phyloP scores from a whole-genome alignment of 2,797 vertebrate genomes.

The Spea hammondii region DNA sequence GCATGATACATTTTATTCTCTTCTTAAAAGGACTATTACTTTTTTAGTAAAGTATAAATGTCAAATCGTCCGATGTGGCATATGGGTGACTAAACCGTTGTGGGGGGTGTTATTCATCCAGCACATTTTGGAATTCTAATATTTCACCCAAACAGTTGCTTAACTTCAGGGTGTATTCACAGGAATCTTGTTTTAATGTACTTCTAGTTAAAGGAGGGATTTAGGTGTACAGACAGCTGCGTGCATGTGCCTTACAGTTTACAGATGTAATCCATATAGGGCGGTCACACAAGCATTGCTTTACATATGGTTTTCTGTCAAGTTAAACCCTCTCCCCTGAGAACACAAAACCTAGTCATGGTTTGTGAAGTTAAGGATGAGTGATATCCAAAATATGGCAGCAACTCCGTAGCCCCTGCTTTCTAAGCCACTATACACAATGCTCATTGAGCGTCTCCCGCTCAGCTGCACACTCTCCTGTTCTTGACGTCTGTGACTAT shows the following conservation, averaged over 20 bases:
- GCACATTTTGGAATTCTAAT: no score
- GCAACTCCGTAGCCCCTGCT: neutral
- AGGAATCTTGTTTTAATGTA: neutral
- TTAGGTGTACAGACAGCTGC: neutral
- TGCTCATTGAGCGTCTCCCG: slow-evolving; percentile 4
- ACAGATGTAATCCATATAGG: slow-evolving; percentile 17
- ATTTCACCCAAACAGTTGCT: no score
- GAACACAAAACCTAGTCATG: neutral
- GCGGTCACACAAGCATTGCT: neutral
- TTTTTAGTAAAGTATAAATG: no score
- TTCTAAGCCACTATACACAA: slow-evolving; percentile 6
- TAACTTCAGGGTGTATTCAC: no score
- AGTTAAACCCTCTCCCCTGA: neutral
- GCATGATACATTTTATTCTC: no score
- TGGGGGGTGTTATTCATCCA: no score
- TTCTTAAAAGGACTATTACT: no score
- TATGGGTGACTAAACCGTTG: no score
- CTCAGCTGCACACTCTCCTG: slow-evolving; percentile 10
- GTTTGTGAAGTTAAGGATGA: neutral
- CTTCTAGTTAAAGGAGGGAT: neutral
- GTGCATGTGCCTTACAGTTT: slow-evolving; percentile 5
- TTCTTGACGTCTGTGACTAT: slow-evolving; percentile 20
- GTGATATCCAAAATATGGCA: slow-evolving; percentile 16
- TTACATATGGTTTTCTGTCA: slow-evolving; percentile 27
- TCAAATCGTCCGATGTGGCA: no score